phyloP scores from a whole-genome alignment of 2,888 invertebrate species.

The Chloroclysta siterata region DNA sequence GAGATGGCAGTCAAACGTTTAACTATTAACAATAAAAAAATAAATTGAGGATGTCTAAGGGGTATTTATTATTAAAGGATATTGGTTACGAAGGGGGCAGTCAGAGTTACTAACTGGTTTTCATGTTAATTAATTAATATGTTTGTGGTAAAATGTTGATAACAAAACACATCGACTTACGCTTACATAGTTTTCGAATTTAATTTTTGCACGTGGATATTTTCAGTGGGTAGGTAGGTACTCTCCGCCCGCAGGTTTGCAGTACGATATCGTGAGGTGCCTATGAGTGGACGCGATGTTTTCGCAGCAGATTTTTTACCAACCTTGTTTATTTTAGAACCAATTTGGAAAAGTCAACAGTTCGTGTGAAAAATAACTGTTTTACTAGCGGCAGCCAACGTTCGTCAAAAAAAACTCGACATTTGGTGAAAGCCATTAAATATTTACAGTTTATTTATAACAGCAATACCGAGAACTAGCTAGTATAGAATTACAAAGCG shows the following conservation, averaged over 20 bases:
- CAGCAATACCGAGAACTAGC: no score
- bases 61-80: no score
- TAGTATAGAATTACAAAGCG: no score
- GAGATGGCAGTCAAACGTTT: no score
- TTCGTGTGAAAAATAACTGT: constrained; percentile 13
- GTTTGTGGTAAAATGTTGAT: no score
- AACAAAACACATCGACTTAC: neutral
- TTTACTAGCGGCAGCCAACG: constrained; percentile 2
- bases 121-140: no score
- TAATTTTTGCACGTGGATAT: neutral
- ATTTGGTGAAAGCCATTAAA: no score
- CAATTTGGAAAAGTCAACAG: constrained; percentile 18
- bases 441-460: no score
- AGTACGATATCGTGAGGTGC: neutral
- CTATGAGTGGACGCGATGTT: neutral
- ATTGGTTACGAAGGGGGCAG: no score
- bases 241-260: neutral
- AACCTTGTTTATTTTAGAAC: constrained; percentile 12
- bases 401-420: neutral
- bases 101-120: no score
- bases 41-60: no score
- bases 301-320: constrained; percentile 5
- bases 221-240: neutral
- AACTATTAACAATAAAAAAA: no score
- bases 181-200: neutral